Conservation (phyloP, 2,797 vertebrate genomes). For the Enteromius fasciolatus region DNA sequence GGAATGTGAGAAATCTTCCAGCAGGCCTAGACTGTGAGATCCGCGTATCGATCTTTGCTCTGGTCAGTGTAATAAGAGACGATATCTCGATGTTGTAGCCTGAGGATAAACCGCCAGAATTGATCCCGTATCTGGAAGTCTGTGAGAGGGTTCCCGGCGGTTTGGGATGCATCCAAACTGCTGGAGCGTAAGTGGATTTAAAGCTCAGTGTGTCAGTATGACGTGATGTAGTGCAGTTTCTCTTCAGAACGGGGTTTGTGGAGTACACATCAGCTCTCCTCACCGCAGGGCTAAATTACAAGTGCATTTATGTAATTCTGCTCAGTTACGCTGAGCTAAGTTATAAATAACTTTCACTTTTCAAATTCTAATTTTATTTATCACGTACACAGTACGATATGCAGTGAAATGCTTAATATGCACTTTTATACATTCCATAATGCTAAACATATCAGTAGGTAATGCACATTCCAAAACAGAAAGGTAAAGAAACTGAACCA, state of each 20-base stretch:
- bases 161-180: conserved; percentile 37
- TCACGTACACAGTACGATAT: no score
- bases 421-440: background rate
- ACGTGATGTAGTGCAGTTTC: background rate
- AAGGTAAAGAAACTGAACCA: background rate
- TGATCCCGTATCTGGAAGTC: conserved; percentile 30
- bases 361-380: no score
- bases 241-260: background rate
- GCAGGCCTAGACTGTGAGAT: conserved; percentile 4
- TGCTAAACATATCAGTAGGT: background rate
- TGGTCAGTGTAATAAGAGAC: background rate
- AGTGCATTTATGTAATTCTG: background rate
- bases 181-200: conserved; percentile 34
- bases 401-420: no score
- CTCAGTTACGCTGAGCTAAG: background rate
- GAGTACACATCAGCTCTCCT: conserved; percentile 23
- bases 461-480: background rate
- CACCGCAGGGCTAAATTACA: background rate
- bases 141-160: conserved; percentile 18
- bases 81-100: conserved; percentile 22
- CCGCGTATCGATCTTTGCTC: conserved; percentile 8
- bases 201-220: conserved; percentile 37
- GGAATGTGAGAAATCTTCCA: background rate
- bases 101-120: conserved; percentile 31
- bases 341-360: background rate